A percentile compares a stretch with the other conserved stretches of the same genome.
These are phyloP conservation scores for Manacus vitellinus DNA, from an alignment of 2,113 vertebrate species.

Conservation along the genomic window DNA sequence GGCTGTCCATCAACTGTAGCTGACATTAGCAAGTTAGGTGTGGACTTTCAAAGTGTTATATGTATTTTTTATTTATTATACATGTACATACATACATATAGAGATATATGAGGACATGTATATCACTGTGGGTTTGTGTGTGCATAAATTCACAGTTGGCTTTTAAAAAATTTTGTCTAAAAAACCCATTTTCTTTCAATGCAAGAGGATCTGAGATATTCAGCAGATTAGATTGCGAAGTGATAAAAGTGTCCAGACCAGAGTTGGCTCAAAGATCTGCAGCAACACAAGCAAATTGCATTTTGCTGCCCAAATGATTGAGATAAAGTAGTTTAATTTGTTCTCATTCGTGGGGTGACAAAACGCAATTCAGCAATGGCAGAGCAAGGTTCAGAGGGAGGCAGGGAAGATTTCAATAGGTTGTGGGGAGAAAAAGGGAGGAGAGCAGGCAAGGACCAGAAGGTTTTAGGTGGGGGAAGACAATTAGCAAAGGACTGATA, in stretches of 20 bases:
- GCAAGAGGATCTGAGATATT: slow-evolving; percentile 33
- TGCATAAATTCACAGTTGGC: not conserved
- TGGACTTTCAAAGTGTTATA: slow-evolving; percentile 57
- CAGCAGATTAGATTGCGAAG: slow-evolving; percentile 49
- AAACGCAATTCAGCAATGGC: slow-evolving; percentile 14
- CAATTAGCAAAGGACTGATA: not conserved
- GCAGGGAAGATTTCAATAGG: not conserved
- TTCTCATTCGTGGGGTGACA: not conserved
- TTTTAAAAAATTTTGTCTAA: not conserved
- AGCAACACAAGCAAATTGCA: slow-evolving; percentile 40
- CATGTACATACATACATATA: not conserved
- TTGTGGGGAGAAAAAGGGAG: not conserved
- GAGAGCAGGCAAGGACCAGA: not conserved
- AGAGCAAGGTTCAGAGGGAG: not conserved
- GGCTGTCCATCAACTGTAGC: slow-evolving; percentile 76
- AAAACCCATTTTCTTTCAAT: slow-evolving; percentile 38
- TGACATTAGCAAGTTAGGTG: slow-evolving; percentile 74
- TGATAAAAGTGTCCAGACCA: slow-evolving; percentile 63
- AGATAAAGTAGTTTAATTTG: slow-evolving; percentile 51
- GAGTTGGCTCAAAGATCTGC: slow-evolving; percentile 10
- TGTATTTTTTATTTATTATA: slow-evolving; percentile 23
- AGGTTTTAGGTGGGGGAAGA: not conserved
- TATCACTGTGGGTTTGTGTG: not conserved
- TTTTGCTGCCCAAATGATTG: slow-evolving; percentile 36
- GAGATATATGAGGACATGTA: not conserved